phyloP scores from a whole-genome alignment of 2,888 invertebrate species.

The Zootermopsis nevadensis region DNA sequence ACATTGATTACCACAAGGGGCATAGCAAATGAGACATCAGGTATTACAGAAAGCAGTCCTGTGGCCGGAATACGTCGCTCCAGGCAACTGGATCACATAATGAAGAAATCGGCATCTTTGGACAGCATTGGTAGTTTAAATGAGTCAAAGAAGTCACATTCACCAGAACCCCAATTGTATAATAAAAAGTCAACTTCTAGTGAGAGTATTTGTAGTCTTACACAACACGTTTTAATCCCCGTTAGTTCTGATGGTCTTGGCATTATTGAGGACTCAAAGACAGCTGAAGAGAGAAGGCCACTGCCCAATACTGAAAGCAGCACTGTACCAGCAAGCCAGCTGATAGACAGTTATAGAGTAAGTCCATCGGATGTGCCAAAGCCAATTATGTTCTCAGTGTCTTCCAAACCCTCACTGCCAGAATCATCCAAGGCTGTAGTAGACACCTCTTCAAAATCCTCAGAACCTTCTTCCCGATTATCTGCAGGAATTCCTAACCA shows the following conservation, averaged over 20 bases:
- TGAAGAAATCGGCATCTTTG: conserved; percentile 64
- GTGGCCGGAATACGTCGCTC: conserved; percentile 61
- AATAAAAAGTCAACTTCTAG: conserved; percentile 64
- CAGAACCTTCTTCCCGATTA: background rate
- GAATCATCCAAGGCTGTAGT: background rate
- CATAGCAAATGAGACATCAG: conserved; percentile 42
- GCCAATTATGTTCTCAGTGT: background rate
- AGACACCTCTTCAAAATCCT: background rate
- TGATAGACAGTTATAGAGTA: background rate
- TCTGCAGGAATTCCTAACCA: background rate
- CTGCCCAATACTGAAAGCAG: background rate
- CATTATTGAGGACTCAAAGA: background rate
- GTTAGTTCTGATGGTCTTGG: conserved; percentile 3
- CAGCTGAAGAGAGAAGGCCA: background rate
- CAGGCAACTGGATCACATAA: conserved; percentile 63
- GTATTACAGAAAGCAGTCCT: conserved; percentile 21
- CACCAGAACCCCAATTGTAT: conserved; percentile 26
- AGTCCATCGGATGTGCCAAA: background rate
- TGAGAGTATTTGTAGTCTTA: conserved; percentile 61
- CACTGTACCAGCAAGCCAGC: background rate
- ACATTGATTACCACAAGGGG: conserved; percentile 35
- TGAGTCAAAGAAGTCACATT: conserved; percentile 60
- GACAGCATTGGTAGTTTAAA: conserved; percentile 71
- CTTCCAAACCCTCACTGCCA: background rate
- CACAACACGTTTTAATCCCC: conserved; percentile 34